Evolutionary conservation across 2,888 invertebrate genomes (phyloP), one percentile per base, ranked within the genome.

Genomic region (Leptinotarsa peninsularis): DNA sequence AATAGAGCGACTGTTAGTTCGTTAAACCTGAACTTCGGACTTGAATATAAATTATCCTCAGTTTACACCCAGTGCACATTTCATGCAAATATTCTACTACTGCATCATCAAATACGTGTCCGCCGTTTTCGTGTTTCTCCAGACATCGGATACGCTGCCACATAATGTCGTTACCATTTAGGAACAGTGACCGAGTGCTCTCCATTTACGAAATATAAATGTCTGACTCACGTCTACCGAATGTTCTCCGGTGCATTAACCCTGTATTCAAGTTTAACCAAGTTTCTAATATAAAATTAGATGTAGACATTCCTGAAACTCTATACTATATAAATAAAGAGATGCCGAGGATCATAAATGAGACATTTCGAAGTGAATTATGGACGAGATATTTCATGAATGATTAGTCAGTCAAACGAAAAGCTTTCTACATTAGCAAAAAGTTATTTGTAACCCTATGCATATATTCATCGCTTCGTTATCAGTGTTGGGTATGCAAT

Each of bases 191-290:
- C 63, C 63, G 63, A 63, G 43, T 63, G 63, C 50, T 72, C 66
- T 74, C 71, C 74, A 70, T 74, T 74, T 71, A 74, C 70, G 49
- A 60, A 72, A 68, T 66, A 72, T 69, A 72, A 75, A 49, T 66
- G 72, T 54, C 66, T 72, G 69, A 69, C 54, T 75, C 71, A 72
- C 60, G 76, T 66, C 69, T 67, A 66, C 75, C 66, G 68, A 75
- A 75, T 75, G 75, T 69, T 63, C 66, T 63, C 68, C 72, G 63
- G 75, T 72, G 58, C 75, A 69, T 75, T 75, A 68, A 75, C 75
- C 75, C 72, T 72, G 70, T 54, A 70, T 70, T 70, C 58, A 49
- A 70, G 21, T 74, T 70, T 70, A 43, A 63, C 66, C 56, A 56
- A 66, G 75, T 72, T 75, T 69, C 66, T 68, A 75, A 56, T 56